Evolutionary conservation across 1,140 invertebrate species (phyloP).

Genomic region (Diorhabda sublineata): DNA sequence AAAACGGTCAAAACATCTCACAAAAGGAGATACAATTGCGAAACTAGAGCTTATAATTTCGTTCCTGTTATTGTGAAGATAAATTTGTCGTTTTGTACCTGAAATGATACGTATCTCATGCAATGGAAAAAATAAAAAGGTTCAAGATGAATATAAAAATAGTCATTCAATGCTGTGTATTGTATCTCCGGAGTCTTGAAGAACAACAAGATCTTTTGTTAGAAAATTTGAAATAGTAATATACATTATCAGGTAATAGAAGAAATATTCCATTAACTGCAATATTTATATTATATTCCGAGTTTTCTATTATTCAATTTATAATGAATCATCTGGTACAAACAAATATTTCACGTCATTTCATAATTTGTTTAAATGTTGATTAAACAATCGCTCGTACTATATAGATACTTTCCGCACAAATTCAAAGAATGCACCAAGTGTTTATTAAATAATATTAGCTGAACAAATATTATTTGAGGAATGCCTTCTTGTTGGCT

Average conservation of each 20-base stretch:
- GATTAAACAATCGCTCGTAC: neutral
- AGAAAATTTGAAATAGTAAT: too few relatives aligned
- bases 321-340: too few relatives aligned
- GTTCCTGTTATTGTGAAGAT: neutral
- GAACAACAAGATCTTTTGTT: too few relatives aligned
- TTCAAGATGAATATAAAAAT: too few relatives aligned
- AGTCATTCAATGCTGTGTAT: too few relatives aligned
- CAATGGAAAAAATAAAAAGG: neutral
- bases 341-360: too few relatives aligned
- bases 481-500: slow-evolving; percentile 1
- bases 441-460: neutral
- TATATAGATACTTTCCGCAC: neutral
- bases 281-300: too few relatives aligned
- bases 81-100: neutral
- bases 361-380: too few relatives aligned
- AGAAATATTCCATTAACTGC: too few relatives aligned
- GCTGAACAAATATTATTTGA: slow-evolving; percentile 3
- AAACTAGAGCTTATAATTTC: neutral
- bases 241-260: too few relatives aligned
- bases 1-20: neutral
- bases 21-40: neutral
- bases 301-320: too few relatives aligned
- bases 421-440: neutral
- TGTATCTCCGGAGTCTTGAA: too few relatives aligned
- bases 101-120: neutral